Evolutionary conservation across 64 coral and sea anemone genomes (phyloP).

Genomic region (Montipora sp.): DNA sequence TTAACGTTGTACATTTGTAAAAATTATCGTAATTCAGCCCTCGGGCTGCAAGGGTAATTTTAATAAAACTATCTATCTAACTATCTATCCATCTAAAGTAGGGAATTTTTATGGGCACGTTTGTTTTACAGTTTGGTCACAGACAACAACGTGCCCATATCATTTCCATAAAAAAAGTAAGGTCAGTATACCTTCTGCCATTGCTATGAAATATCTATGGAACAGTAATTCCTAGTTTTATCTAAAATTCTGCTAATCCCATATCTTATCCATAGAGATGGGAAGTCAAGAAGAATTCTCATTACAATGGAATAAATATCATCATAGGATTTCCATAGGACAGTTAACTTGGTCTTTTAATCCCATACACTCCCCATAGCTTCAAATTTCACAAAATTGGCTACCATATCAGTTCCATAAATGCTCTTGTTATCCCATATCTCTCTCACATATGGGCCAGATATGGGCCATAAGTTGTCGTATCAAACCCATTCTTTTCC

Average conservation of each 20-base stretch:
- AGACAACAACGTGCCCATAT: background rate
- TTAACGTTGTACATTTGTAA: too few species aligned
- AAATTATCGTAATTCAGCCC: too few species aligned
- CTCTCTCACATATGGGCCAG: background rate
- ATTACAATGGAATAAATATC: background rate
- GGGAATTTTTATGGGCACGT: background rate
- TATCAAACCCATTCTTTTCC: constrained; percentile 14
- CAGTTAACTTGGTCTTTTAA: background rate
- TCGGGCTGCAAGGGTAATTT: too few species aligned
- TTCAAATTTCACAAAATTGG: constrained; percentile 11
- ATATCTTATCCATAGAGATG: background rate
- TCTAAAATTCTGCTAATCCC: background rate
- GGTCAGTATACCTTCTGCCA: background rate
- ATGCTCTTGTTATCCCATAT: background rate
- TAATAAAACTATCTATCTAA: too few species aligned
- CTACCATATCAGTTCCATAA: background rate
- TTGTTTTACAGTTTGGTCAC: background rate
- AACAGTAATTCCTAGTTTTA: background rate
- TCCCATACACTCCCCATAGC: constrained; percentile 2
- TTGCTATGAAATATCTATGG: constrained; percentile 2
- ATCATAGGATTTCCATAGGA: background rate
- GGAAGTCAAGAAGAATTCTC: background rate
- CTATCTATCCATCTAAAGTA: too few species aligned
- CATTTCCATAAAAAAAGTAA: background rate
- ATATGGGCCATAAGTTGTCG: background rate